Percentiles rank a stretch among this genome's conserved stretches.
phyloP scores from a whole-genome alignment of 35 echinoderm and acorn worm genomes.

The Ophiothrix spiculata region DNA sequence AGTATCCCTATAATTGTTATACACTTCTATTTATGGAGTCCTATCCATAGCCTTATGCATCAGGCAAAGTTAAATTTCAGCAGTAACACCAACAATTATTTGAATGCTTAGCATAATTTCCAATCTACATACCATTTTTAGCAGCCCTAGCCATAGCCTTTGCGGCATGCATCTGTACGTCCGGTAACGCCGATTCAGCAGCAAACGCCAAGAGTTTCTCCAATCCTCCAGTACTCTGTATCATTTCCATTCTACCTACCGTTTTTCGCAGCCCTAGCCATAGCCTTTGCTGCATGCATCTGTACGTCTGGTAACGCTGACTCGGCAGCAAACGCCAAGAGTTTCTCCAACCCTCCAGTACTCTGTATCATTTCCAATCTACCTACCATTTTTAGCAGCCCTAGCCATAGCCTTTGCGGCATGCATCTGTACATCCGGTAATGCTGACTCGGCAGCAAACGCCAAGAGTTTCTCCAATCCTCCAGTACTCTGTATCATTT shows the following conservation, averaged over 20 bases:
- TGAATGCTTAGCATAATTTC: not conserved
- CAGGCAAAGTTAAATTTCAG: not conserved
- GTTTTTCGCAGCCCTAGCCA: slow-evolving; percentile 91
- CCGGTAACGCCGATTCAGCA: slow-evolving; percentile 70
- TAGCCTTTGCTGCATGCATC: slow-evolving; percentile 91
- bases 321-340: slow-evolving; percentile 58
- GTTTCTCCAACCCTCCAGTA: slow-evolving; percentile 88
- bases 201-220: slow-evolving; percentile 82
- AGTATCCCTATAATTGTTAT: too few relatives aligned
- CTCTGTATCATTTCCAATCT: slow-evolving; percentile 97
- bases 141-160: slow-evolving; percentile 92
- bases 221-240: slow-evolving; percentile 89
- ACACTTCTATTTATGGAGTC: too few relatives aligned
- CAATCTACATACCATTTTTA: slow-evolving; percentile 59
- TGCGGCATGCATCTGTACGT: slow-evolving; percentile 85
- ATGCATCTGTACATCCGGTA: slow-evolving; percentile 89
- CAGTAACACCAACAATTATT: not conserved
- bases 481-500: slow-evolving; percentile 94
- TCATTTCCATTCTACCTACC: slow-evolving; percentile 89
- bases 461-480: slow-evolving; percentile 62
- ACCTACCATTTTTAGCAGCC: slow-evolving; percentile 88
- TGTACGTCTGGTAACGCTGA: slow-evolving; percentile 82
- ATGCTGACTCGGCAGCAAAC: slow-evolving; percentile 78
- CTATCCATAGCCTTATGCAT: too few relatives aligned
- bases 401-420: slow-evolving; percentile 92